Base-by-base conservation (phyloP, 2,113 vertebrate genomes). In the Mustela lutreola region DNA sequence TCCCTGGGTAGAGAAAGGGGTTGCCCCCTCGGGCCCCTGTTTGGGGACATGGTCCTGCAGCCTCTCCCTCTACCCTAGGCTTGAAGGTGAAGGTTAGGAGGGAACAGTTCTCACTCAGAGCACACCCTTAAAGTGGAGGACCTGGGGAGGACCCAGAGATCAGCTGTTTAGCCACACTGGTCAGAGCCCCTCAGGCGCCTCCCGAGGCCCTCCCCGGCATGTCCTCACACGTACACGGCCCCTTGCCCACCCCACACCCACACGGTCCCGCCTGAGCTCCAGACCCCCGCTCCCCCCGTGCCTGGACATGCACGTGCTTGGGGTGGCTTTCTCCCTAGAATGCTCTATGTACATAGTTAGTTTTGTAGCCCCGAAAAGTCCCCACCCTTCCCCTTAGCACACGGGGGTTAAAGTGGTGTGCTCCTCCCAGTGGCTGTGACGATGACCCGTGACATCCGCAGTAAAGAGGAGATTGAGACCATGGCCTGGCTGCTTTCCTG, bases 381-480 rank as follows among this genome's bases (percentile, higher is more conserved):
- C 48, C 36, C 0, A 1, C n/a, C 88, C 79, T 33, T 2, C 70
- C 91, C 95, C 96, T 67, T 0, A 33, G 93, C 95, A 97, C 95
- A 97, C 56, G 12, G 76, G 71, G 88, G 92, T 96, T 88, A 94
- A 91, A 92, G 79, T 58, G 11, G 80, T 96, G 97, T 88, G 95
- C 71, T 11, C 79, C 84, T 95, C 87, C 87, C 71, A 6, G 62
- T 50, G 86, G 94, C 97, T 92, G 28, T 92, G 97, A 87, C 1
- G 79, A 87, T 79, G 85, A 91, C 79, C 50, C 50, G n/a, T 73
- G 87, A 71, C 67, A 89, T 71, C 90, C 50, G 63, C 93, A 97
- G 95, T 98, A 98, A 98, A 98, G 84, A 97, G 75, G 75, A 96
- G 60, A 88, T 12, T 9, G 31, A 95, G 81, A 70, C 82, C 4